phyloP scores from a whole-genome alignment of 2,888 invertebrate species.

The Cyclophora albipunctata region DNA sequence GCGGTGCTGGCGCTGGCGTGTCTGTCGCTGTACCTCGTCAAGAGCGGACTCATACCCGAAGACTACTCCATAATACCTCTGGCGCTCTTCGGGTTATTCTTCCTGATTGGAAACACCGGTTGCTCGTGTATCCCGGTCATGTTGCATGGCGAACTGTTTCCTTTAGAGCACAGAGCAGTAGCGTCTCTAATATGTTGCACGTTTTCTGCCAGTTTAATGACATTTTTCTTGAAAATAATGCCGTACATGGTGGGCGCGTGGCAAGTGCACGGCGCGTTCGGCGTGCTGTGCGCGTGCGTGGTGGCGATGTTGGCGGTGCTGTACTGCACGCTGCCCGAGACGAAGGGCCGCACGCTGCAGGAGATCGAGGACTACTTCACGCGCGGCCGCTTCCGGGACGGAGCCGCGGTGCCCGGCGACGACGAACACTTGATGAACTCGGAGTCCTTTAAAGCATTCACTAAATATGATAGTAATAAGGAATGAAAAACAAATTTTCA shows the following conservation, averaged over 20 bases:
- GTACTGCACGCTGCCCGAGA: conserved; percentile 69
- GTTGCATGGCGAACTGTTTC: conserved; percentile 51
- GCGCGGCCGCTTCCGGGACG: too few species aligned
- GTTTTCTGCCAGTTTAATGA: conserved; percentile 22
- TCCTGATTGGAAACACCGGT: conserved; percentile 46
- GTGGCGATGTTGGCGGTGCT: conserved; percentile 39
- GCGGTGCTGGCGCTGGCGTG: background rate
- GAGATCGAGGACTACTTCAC: too few species aligned
- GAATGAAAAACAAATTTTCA: too few species aligned
- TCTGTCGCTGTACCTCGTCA: conserved; percentile 30
- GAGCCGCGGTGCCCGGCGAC: background rate
- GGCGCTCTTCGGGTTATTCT: conserved; percentile 35
- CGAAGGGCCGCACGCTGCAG: background rate
- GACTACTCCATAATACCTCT: conserved; percentile 33
- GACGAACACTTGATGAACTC: background rate
- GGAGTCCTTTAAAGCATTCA: too few species aligned
- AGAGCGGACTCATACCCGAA: conserved; percentile 23
- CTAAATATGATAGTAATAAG: too few species aligned
- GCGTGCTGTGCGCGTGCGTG: conserved; percentile 27
- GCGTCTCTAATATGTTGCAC: conserved; percentile 35
- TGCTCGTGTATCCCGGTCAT: conserved; percentile 49
- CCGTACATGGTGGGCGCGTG: background rate
- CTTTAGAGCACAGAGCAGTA: conserved; percentile 41
- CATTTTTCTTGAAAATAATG: background rate
- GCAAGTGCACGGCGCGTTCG: background rate